Conservation (phyloP, 2,888 invertebrate genomes). For the Tillus elongatus region DNA sequence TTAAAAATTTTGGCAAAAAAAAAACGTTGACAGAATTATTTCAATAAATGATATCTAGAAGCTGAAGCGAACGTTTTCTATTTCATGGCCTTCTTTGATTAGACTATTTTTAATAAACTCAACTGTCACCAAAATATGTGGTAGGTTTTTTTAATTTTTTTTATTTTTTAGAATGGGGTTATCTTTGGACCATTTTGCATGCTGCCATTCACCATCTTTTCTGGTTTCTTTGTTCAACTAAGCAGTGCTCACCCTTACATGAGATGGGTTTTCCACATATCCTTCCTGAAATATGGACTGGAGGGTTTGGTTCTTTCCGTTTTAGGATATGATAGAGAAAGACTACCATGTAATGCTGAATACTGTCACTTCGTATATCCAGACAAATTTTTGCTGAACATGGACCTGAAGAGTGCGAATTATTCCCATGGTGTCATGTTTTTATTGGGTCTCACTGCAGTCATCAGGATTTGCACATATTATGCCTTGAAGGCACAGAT, state of each 20-base stretch:
- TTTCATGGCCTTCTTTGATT: too few relatives aligned
- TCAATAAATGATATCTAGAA: too few relatives aligned
- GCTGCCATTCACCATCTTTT: constrained; percentile 82
- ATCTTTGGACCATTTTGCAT: constrained; percentile 82
- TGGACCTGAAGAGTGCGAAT: constrained; percentile 59
- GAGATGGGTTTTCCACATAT: constrained; percentile 79
- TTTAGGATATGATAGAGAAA: constrained; percentile 70
- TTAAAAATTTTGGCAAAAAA: too few relatives aligned
- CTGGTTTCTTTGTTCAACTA: constrained; percentile 84
- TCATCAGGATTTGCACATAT: constrained; percentile 57
- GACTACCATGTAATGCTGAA: constrained; percentile 61
- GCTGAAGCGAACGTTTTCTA: too few relatives aligned
- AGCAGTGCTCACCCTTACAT: constrained; percentile 69
- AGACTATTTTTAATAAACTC: too few relatives aligned
- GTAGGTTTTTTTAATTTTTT: too few relatives aligned
- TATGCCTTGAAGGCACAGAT: constrained; percentile 52
- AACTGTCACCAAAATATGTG: too few relatives aligned
- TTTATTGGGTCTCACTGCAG: constrained; percentile 53
- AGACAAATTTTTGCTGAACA: constrained; percentile 60
- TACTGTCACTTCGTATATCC: constrained; percentile 71
- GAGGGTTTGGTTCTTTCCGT: constrained; percentile 74
- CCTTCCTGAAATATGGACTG: constrained; percentile 82
- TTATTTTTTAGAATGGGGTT: constrained; percentile 75
- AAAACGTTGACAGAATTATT: too few relatives aligned
- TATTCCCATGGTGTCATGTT: constrained; percentile 59